A percentile compares a stretch with the other conserved stretches of the same genome.
Conservation (phyloP, 2,797 vertebrate species). For the Emydoidea blandingii region DNA sequence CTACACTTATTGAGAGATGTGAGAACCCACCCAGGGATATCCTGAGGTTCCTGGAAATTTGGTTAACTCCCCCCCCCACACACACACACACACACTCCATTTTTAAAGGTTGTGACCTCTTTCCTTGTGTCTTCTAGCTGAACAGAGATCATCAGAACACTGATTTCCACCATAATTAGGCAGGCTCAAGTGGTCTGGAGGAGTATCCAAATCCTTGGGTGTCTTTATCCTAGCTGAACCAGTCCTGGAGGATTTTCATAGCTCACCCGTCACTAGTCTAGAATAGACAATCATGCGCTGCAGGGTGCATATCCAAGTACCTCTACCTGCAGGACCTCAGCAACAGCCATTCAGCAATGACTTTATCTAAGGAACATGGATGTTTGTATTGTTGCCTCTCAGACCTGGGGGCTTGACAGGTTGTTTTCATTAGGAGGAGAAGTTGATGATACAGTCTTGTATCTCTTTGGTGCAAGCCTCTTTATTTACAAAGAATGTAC, state of each 20-base stretch:
- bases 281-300: neutral
- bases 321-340: neutral
- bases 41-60: neutral
- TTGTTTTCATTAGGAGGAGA: neutral
- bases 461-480: neutral
- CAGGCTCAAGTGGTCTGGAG: neutral
- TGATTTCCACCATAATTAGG: neutral
- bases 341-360: neutral
- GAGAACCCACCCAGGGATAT: neutral
- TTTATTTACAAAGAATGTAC: neutral
- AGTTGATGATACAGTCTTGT: neutral
- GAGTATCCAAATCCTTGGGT: neutral
- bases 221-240: neutral
- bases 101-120: neutral
- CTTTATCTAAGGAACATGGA: neutral
- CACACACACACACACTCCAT: neutral
- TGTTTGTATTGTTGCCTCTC: neutral
- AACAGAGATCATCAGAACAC: neutral
- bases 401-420: neutral
- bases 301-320: neutral
- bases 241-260: fast-evolving
- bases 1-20: neutral
- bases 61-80: fast-evolving
- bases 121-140: neutral
- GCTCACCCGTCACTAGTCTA: fast-evolving